phyloP scores from a whole-genome alignment of 2,113 vertebrate genomes.

The Synodontis membranacea region DNA sequence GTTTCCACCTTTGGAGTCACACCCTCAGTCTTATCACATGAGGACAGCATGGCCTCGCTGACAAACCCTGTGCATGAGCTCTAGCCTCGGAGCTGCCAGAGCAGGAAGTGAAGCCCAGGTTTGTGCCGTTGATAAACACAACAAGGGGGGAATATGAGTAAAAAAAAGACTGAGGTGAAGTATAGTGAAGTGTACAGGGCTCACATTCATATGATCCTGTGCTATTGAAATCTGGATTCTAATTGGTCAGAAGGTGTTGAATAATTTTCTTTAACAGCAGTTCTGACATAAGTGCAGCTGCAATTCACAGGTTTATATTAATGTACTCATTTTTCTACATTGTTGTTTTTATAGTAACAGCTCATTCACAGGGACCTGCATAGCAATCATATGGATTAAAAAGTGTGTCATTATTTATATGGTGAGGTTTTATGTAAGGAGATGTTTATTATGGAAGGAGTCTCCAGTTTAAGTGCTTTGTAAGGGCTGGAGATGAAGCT shows the following conservation, averaged over 20 bases:
- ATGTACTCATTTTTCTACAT: background rate
- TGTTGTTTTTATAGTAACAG: background rate
- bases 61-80: constrained; percentile 47
- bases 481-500: background rate
- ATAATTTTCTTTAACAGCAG: background rate
- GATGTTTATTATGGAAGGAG: background rate
- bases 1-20: constrained; percentile 50
- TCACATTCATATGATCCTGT: background rate
- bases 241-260: background rate
- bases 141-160: background rate
- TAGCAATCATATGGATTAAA: background rate
- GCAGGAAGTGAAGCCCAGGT: constrained; percentile 36
- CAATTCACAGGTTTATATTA: background rate
- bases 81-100: constrained; percentile 44
- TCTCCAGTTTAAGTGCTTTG: background rate
- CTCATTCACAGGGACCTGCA: background rate
- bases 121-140: constrained; percentile 44
- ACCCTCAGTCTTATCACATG: constrained; percentile 57
- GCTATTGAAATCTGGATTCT: background rate
- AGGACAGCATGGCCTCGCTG: constrained; percentile 49
- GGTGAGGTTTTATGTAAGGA: background rate
- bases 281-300: background rate
- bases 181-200: background rate
- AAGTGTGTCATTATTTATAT: background rate
- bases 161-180: background rate